Base-by-base conservation (phyloP, 2,888 invertebrate genomes). In the Agrochola litura region DNA sequence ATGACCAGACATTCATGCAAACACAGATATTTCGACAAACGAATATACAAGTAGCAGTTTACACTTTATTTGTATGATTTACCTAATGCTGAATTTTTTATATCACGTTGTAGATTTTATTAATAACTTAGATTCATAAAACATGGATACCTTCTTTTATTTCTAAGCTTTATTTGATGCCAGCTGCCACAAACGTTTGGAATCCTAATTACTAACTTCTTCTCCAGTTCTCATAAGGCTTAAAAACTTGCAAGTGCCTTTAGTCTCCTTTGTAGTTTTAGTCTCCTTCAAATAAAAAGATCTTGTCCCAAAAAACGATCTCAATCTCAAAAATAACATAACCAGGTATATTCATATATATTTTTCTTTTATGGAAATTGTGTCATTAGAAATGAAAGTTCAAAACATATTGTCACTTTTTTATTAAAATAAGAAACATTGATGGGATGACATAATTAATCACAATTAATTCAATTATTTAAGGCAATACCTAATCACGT, bases 381-480 rank as follows among this genome's bases (percentile, higher is more conserved):
- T 22, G 8, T n/a, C 2, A 30, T 58, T 41, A 25, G 19, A 72
- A 78, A 67, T 61, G 1, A 79, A 80, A 68, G 0, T 2, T 16
- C 43, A n/a, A n/a, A 37, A 37, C 30, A 0, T 43, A 52, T 58
- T 25, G 25, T 63, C 22, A 52, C 14, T 65, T 75, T 77, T 85
- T 76, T 83, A 78, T 86, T 81, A 77, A 73, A 73, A 73, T 74
- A 70, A 25, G n/a, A 66, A 80, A 60, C 76, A 72, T 10, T 56
- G 43, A 67, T 76, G 61, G 64, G n/a, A 61, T 54, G 54, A 68
- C 64, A 54, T 77, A 73, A 75, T 80, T 68, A 60, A 68, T 71
- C 2, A 76, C 22, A 64, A 83, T 64, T 56, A 71, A 77, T 71
- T 60, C 6, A 19, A 61, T 60, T 56, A 66, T 41, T 66, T n/a